Conservation (phyloP, 2,113 vertebrate species). For the Sceloporus undulatus region DNA sequence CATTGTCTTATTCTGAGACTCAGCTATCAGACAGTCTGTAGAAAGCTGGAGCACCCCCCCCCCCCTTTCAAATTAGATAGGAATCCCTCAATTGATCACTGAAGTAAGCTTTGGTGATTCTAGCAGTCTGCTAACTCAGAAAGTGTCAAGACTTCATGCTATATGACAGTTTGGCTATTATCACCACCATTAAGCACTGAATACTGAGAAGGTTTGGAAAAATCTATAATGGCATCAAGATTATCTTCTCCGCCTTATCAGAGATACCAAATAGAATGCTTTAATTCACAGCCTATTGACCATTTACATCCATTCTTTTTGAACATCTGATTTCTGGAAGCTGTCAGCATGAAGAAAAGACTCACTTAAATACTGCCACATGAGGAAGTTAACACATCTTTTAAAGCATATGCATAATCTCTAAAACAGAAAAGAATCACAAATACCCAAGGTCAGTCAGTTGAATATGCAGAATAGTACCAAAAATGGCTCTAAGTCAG, state of each 20-base stretch:
- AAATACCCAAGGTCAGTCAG: background rate
- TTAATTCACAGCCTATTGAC: background rate
- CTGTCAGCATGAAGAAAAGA: background rate
- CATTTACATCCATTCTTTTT: constrained; percentile 5
- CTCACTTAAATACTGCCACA: background rate
- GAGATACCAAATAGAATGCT: background rate
- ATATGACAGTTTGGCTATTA: background rate
- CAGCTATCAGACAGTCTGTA: background rate
- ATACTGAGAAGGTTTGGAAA: constrained; percentile 14
- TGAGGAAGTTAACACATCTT: background rate
- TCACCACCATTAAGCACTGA: background rate
- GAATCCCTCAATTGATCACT: background rate
- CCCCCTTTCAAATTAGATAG: background rate
- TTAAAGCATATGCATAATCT: background rate
- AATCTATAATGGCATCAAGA: constrained; percentile 7
- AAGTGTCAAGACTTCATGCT: background rate
- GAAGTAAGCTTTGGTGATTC: constrained; percentile 1
- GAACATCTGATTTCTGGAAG: background rate
- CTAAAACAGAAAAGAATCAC: background rate
- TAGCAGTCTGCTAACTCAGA: background rate
- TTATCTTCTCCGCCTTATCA: constrained; percentile 25
- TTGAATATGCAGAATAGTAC: background rate
- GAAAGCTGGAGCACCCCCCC: background rate
- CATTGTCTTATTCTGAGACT: background rate
- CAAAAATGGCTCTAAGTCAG: background rate